phyloP scores from a whole-genome alignment of 1,140 invertebrate species.

The Brachionus sp. region DNA sequence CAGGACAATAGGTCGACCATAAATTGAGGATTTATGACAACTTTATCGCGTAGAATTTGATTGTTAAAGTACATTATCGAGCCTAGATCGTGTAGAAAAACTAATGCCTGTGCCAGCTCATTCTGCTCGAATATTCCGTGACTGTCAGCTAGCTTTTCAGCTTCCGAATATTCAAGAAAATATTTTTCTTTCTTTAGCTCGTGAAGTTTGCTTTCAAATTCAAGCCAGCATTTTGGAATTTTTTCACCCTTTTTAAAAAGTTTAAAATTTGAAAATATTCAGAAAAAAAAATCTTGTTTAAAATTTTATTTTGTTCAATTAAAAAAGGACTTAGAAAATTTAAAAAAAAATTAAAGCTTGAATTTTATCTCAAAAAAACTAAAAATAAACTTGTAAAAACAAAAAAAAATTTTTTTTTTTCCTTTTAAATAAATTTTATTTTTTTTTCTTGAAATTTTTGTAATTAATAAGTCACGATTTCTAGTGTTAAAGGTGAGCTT shows the following conservation, averaged over 20 bases:
- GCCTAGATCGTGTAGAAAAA: constrained; percentile 57
- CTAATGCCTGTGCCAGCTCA: constrained; percentile 52
- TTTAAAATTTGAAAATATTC: no score
- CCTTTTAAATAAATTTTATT: no score
- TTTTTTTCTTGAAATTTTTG: no score
- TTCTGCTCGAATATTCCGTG: constrained; percentile 35
- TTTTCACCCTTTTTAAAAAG: constrained; percentile 57
- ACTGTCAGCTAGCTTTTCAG: neutral
- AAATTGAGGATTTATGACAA: constrained; percentile 60
- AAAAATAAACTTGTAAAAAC: no score
- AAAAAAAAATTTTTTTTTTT: no score
- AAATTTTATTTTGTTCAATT: constrained; percentile 48
- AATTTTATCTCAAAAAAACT: no score
- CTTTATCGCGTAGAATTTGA: constrained; percentile 51
- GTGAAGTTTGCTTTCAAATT: constrained; percentile 51
- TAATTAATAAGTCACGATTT: no score
- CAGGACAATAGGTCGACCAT: constrained; percentile 59
- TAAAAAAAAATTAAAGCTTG: no score
- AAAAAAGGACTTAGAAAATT: no score
- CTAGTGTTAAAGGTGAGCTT: no score
- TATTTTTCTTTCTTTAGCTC: constrained; percentile 23
- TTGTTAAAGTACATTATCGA: constrained; percentile 58
- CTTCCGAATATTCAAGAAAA: neutral
- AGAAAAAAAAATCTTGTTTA: constrained; percentile 50
- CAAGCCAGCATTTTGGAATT: constrained; percentile 55